Percentiles rank a stretch among this genome's conserved stretches.
These are phyloP conservation scores for Liparis tanakae DNA, from an alignment of 2,797 vertebrate genomes.

Conservation along the genomic window DNA sequence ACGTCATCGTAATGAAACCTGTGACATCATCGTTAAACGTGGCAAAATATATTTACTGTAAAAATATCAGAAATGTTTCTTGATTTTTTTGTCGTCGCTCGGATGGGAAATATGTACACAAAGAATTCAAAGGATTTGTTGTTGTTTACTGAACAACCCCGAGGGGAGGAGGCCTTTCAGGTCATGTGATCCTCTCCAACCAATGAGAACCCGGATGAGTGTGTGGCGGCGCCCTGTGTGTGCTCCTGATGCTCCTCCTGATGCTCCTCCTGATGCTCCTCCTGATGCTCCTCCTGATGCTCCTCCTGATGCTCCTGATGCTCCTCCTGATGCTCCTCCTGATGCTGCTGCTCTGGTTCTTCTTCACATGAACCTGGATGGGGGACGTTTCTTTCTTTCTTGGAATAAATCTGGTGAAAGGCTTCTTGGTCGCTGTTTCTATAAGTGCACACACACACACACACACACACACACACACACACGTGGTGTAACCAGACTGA, in stretches of 20 bases:
- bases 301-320: too few relatives aligned
- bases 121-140: conserved; percentile 75
- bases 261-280: too few relatives aligned
- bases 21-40: conserved; percentile 71
- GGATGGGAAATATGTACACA: conserved; percentile 68
- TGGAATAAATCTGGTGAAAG: conserved; percentile 83
- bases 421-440: conserved; percentile 40
- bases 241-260: conserved; percentile 50
- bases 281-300: too few relatives aligned
- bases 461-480: neutral
- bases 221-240: too few relatives aligned
- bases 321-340: too few relatives aligned
- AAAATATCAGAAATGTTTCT: conserved; percentile 66
- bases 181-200: conserved; percentile 55
- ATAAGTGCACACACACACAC: conserved; percentile 12
- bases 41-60: conserved; percentile 78
- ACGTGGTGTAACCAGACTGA: neutral
- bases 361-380: too few relatives aligned
- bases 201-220: conserved; percentile 38
- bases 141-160: conserved; percentile 65
- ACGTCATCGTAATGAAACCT: conserved; percentile 64
- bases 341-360: conserved; percentile 69
- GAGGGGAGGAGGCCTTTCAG: conserved; percentile 34
- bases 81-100: conserved; percentile 72
- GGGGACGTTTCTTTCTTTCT: conserved; percentile 73